Evolutionary conservation across 1,140 invertebrate genomes (phyloP), one percentile per base, ranked within the genome.

Genomic region (Zaprionus taronus): DNA sequence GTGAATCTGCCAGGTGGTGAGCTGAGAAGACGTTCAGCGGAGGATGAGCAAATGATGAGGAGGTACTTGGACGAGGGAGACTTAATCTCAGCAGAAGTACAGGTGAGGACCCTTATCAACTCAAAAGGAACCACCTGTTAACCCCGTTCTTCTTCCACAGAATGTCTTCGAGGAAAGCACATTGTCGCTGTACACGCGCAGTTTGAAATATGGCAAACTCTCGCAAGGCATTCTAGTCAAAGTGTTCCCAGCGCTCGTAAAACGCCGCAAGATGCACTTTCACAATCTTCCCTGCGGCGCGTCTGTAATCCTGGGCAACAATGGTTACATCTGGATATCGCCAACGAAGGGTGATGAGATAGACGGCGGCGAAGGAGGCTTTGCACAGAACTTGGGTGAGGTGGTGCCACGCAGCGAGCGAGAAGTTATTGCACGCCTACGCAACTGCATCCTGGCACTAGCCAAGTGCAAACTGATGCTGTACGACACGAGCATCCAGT

Each of bases 21-120:
- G 63, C 60, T 98, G 95, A 95, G 99, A 82, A 94, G 98, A 79
- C 95, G 98, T 93, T 98, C 97, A 12, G 96, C 96, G 5, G 99
- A 99, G 94, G 99, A 99, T 95, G 98, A 99, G 93, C 96, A 99
- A 91, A 97, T 97, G 94, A 99, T 99, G 99, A 94, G 98, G 64
- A 95, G 96, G 51, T 99, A 98, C 94, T 93, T 99, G 15, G 96
- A 97, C 92, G 98, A 99, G 94, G 99, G 99, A 24, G 99, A 99
- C 94, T 93, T 99, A 0, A 98, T 99, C 41, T 99, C 98, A 93
- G 98, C 98, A 12, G 98, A 99, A 95, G 98, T 99, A 1, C 91
- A 90, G 58, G 85, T 90, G 0, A 15, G 36, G 55, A 15, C 2
- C 7, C 1, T 5, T 6, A 3, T 20, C 14, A 7, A 9, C 7